These are phyloP conservation scores for Leucopternis melanops DNA, from an alignment of 2,113 vertebrate genomes.

Conservation along the genomic window DNA sequence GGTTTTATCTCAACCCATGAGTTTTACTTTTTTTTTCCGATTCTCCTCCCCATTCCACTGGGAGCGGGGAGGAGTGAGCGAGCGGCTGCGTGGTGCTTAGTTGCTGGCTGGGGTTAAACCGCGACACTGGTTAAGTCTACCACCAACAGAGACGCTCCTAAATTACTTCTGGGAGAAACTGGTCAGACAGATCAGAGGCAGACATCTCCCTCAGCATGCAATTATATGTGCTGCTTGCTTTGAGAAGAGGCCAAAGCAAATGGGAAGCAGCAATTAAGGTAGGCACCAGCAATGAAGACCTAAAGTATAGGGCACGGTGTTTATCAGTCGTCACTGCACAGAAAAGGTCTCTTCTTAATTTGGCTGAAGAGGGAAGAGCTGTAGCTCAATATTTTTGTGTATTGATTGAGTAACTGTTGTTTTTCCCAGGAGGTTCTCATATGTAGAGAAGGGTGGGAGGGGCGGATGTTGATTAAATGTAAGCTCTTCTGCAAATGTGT, in stretches of 20 bases:
- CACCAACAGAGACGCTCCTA: not conserved
- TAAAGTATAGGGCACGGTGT: not conserved
- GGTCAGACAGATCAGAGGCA: constrained; percentile 37
- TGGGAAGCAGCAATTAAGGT: not conserved
- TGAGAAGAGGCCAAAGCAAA: constrained; percentile 34
- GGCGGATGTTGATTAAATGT: not conserved
- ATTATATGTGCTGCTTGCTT: constrained; percentile 24
- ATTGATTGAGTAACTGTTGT: not conserved
- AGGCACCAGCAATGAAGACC: not conserved
- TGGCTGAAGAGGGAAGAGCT: not conserved
- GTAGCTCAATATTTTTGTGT: not conserved
- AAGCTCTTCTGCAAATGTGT: not conserved
- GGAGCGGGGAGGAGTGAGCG: too few relatives aligned
- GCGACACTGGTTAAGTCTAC: not conserved
- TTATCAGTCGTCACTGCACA: not conserved
- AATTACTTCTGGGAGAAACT: constrained; percentile 35
- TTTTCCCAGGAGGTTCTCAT: not conserved
- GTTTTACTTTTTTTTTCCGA: too few relatives aligned
- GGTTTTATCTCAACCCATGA: too few relatives aligned
- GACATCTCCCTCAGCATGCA: constrained; percentile 1
- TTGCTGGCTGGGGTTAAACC: too few relatives aligned
- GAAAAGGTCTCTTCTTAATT: not conserved
- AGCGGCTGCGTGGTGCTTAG: too few relatives aligned
- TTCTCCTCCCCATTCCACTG: too few relatives aligned
- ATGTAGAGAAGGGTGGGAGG: not conserved